A percentile compares a stretch with the other conserved stretches of the same genome.
phyloP scores from a whole-genome alignment of 2,113 vertebrate genomes.

The Rhizomys pruinosus region DNA sequence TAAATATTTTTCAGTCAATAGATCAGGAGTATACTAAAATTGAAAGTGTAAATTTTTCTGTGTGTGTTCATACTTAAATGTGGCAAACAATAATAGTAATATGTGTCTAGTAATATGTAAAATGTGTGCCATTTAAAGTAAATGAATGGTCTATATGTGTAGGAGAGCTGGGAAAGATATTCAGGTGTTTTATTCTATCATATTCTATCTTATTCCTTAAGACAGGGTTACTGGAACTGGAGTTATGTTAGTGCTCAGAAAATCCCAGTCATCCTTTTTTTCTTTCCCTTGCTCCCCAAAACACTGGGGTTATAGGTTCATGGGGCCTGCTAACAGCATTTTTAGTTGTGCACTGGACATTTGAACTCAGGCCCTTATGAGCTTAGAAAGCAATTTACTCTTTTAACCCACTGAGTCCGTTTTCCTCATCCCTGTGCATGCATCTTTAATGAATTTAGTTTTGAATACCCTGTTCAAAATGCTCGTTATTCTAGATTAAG shows the following conservation, averaged over 20 bases:
- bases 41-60: neutral
- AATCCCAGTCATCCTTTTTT: neutral
- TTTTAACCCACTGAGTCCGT: neutral
- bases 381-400: neutral
- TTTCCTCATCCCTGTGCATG: neutral
- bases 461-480: neutral
- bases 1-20: neutral
- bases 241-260: neutral
- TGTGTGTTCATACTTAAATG: neutral
- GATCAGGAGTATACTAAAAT: neutral
- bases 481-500: neutral
- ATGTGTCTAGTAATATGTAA: neutral
- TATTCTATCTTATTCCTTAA: neutral
- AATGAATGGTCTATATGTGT: neutral
- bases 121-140: neutral
- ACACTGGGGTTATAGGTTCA: neutral
- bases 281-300: neutral
- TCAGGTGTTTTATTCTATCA: neutral
- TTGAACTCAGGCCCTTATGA: neutral
- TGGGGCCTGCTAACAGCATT: too few relatives aligned
- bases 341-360: neutral
- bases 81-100: too few relatives aligned
- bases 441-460: too few relatives aligned
- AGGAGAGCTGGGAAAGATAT: neutral
- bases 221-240: neutral